These are phyloP conservation scores for Gymnosoma rotundatum DNA, from an alignment of 2,888 invertebrate species.

Conservation along the genomic window DNA sequence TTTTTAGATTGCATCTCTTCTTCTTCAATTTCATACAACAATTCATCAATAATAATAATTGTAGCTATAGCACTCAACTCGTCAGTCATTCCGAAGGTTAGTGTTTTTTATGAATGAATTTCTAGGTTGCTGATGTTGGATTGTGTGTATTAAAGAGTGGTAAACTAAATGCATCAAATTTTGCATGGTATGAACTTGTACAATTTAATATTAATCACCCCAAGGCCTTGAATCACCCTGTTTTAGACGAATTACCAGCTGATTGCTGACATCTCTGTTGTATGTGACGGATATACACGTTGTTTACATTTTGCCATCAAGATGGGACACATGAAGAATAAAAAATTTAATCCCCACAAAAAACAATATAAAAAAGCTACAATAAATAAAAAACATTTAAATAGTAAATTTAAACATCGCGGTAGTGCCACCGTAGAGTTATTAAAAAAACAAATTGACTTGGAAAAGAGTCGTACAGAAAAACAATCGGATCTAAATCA, in stretches of 20 bases:
- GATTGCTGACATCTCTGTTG: not conserved
- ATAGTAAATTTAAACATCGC: slow-evolving; percentile 67
- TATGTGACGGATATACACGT: not conserved
- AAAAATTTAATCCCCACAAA: slow-evolving; percentile 54
- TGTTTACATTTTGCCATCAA: slow-evolving; percentile 48
- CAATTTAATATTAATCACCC: not conserved
- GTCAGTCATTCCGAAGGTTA: too few relatives aligned
- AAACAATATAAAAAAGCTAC: slow-evolving; percentile 63
- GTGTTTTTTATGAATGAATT: too few relatives aligned
- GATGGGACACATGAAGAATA: slow-evolving; percentile 57
- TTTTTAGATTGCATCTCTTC: too few relatives aligned
- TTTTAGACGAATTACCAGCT: not conserved
- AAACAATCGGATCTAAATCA: not conserved
- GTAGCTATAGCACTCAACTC: too few relatives aligned
- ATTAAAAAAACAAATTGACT: slow-evolving; percentile 62
- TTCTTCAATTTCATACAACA: too few relatives aligned
- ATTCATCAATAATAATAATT: too few relatives aligned
- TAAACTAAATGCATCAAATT: too few relatives aligned
- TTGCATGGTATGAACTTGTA: too few relatives aligned
- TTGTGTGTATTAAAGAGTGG: too few relatives aligned
- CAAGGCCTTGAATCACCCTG: too few relatives aligned
- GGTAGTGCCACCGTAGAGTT: slow-evolving; percentile 62
- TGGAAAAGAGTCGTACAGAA: slow-evolving; percentile 48
- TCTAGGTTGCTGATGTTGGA: too few relatives aligned
- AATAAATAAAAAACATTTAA: slow-evolving; percentile 55